A percentile compares a stretch with the other conserved stretches of the same genome.
Conservation (phyloP, 1,140 invertebrate genomes). For the Meloidogyne exigua region DNA sequence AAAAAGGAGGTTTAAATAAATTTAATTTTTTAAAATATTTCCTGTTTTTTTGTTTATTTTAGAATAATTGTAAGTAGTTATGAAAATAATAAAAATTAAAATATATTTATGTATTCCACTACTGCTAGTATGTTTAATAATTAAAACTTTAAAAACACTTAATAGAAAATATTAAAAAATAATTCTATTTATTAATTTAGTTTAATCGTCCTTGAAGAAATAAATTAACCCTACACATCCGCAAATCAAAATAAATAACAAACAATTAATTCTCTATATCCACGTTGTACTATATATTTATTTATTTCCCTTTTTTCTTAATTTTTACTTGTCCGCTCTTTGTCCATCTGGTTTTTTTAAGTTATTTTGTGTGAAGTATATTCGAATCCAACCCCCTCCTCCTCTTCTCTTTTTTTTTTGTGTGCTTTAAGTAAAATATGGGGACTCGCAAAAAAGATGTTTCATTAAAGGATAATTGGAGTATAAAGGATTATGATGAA, state of each 20-base stretch:
- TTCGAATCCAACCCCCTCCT: not conserved
- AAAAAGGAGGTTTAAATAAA: too few species aligned
- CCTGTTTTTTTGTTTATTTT: too few species aligned
- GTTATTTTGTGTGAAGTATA: not conserved
- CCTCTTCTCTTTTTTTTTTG: not conserved
- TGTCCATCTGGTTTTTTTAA: not conserved
- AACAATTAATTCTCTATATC: not conserved
- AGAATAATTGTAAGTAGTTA: too few species aligned
- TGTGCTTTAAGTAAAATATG: not conserved
- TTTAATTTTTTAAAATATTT: too few species aligned
- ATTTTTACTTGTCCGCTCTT: not conserved
- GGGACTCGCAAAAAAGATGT: not conserved
- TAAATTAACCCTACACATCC: not conserved
- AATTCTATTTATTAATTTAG: not conserved
- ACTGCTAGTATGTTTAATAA: too few species aligned
- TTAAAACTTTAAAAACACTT: too few species aligned
- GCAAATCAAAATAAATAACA: not conserved
- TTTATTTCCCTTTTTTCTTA: not conserved
- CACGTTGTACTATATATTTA: not conserved
- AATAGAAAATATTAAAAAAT: not conserved
- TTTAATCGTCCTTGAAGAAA: not conserved
- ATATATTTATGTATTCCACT: too few species aligned
- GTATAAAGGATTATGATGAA: not conserved
- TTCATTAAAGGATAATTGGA: conserved; percentile 2
- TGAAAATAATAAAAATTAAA: too few species aligned